Percentiles rank a stretch among this genome's conserved stretches.
phyloP scores from a whole-genome alignment of 1,140 invertebrate species.

The Pissodes strobi region DNA sequence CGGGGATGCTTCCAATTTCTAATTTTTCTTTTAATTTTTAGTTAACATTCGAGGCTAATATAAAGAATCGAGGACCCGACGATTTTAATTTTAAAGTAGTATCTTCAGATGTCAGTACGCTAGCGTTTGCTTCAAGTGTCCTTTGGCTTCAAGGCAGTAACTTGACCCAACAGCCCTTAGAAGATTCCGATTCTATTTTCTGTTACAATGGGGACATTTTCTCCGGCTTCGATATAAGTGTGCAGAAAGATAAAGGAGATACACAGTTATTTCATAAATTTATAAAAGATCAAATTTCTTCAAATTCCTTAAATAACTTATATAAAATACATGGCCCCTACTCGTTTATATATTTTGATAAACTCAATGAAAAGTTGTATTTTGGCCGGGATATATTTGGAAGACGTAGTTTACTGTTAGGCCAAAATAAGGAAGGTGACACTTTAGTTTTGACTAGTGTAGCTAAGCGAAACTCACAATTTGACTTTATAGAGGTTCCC shows the following conservation, averaged over 20 bases:
- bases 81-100: conserved; percentile 42
- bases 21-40: conserved; percentile 40
- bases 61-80: conserved; percentile 61
- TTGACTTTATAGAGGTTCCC: conserved; percentile 71
- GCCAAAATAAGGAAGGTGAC: conserved; percentile 55
- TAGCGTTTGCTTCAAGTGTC: conserved; percentile 68
- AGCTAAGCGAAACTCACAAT: conserved; percentile 60
- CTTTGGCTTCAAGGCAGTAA: conserved; percentile 72
- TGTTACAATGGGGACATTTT: conserved; percentile 87
- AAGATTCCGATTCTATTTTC: conserved; percentile 63
- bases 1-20: not conserved
- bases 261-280: conserved; percentile 54
- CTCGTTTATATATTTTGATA: conserved; percentile 80
- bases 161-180: conserved; percentile 64
- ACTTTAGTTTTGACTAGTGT: conserved; percentile 65
- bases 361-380: conserved; percentile 66
- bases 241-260: conserved; percentile 52
- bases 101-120: conserved; percentile 62
- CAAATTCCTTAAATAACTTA: conserved; percentile 57
- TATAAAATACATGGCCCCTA: conserved; percentile 77
- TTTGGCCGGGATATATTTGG: conserved; percentile 88
- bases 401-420: conserved; percentile 78
- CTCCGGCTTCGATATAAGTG: conserved; percentile 53
- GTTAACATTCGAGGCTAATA: conserved; percentile 54
- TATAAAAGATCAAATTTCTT: conserved; percentile 47